Evolutionary conservation across 2,888 invertebrate genomes (phyloP).

Genomic region (Holacanthella duospinosa): DNA sequence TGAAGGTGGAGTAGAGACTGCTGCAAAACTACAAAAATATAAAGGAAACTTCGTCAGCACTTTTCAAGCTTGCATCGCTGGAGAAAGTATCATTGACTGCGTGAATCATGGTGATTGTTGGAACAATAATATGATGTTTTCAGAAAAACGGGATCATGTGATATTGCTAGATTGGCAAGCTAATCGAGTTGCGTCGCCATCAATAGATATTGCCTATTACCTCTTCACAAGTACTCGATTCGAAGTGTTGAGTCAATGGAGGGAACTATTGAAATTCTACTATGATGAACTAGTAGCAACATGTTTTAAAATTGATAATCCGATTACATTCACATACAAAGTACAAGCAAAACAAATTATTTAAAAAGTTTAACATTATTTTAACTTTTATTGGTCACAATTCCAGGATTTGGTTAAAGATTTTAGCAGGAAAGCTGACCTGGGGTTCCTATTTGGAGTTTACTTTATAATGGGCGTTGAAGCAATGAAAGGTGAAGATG

Average conservation of each 20-base stretch:
- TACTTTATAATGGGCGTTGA: background rate
- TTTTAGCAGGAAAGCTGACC: background rate
- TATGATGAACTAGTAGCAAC: slow-evolving; percentile 2
- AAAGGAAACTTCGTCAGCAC: too few relatives aligned
- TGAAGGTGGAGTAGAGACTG: too few relatives aligned
- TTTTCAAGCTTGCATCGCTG: too few relatives aligned
- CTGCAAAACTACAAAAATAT: too few relatives aligned
- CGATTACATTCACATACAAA: slow-evolving; percentile 10
- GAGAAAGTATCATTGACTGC: too few relatives aligned
- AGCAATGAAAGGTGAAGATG: background rate
- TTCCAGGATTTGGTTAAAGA: background rate
- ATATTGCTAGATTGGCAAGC: slow-evolving; percentile 6
- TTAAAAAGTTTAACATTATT: too few relatives aligned
- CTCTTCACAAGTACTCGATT: slow-evolving; percentile 17
- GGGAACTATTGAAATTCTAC: slow-evolving; percentile 18
- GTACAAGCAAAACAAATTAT: too few relatives aligned
- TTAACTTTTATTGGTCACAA: too few relatives aligned
- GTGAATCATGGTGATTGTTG: slow-evolving; percentile 23
- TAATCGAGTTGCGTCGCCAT: slow-evolving; percentile 10
- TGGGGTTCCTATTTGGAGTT: background rate
- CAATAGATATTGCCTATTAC: slow-evolving; percentile 19
- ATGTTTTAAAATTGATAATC: background rate
- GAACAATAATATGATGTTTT: slow-evolving; percentile 16
- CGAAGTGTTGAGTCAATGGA: slow-evolving; percentile 10
- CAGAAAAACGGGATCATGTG: background rate